These are phyloP conservation scores for Pachypanchax playfairii DNA, from an alignment of 2,113 vertebrate genomes.

Conservation along the genomic window DNA sequence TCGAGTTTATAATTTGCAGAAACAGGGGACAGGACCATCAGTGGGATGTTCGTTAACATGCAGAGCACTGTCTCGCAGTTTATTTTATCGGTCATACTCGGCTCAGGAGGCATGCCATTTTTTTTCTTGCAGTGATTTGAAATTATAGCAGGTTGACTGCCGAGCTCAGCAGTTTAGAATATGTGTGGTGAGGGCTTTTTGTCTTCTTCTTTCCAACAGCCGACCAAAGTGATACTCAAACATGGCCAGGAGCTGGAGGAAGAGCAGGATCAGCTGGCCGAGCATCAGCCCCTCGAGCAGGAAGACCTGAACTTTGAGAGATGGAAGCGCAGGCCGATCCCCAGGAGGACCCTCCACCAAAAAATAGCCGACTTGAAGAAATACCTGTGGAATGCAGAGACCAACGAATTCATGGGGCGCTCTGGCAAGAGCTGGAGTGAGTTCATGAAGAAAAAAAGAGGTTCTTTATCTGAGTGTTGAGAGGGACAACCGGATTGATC, in stretches of 20 bases:
- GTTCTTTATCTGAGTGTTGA: constrained; percentile 21
- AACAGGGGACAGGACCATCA: constrained; percentile 62
- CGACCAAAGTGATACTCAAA: constrained; percentile 78
- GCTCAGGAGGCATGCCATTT: constrained; percentile 65
- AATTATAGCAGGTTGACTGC: constrained; percentile 49
- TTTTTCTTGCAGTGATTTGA: constrained; percentile 49
- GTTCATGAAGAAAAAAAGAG: constrained; percentile 66
- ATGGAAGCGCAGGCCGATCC: constrained; percentile 81
- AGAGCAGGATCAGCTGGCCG: constrained; percentile 83
- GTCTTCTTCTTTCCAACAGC: constrained; percentile 67
- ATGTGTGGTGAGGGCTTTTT: constrained; percentile 71
- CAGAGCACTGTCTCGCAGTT: constrained; percentile 59
- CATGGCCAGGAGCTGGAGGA: constrained; percentile 85
- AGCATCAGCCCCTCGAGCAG: constrained; percentile 83
- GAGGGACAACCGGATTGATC: constrained; percentile 4
- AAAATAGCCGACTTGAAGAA: constrained; percentile 84
- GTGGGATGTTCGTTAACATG: constrained; percentile 64
- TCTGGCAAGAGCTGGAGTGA: constrained; percentile 95
- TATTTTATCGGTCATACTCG: constrained; percentile 52
- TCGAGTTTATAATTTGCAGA: constrained; percentile 68
- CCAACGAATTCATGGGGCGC: constrained; percentile 92
- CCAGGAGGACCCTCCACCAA: constrained; percentile 83
- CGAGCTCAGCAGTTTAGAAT: constrained; percentile 46
- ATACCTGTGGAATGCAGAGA: constrained; percentile 94
- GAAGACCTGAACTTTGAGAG: constrained; percentile 81